Evolutionary conservation across 2,113 vertebrate species (phyloP), one percentile per base, ranked within the genome.

Genomic region (Carettochelys insculpta): DNA sequence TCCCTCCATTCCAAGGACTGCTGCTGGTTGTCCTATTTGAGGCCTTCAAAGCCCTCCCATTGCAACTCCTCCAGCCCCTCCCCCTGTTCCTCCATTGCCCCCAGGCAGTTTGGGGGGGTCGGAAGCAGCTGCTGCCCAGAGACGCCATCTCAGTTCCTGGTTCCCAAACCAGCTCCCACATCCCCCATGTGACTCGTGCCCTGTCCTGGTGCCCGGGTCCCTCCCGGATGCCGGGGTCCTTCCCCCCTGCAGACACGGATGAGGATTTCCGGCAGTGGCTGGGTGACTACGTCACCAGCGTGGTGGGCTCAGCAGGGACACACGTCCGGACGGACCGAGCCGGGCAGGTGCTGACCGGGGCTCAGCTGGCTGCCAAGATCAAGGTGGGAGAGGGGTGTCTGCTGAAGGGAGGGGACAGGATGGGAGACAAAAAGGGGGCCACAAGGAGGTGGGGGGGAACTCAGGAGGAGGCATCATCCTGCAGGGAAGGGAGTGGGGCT

Each of bases 161-260:
- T 2, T 1, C 61, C n/a, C 17, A 20, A 38, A 68, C 9, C 0
- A 10, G 19, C 17, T 3, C 61, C 4, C 8, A 11, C 61, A 38
- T 65, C 17, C 34, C 8, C 61, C 34, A 65, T 38, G n/a, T 68
- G 9, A 68, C 16, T 11, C 22, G 61, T 68, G 8, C 38, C 34
- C 34, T 65, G 11, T 3, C 17, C 17, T 20, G 8, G 48, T 6
- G 5, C 6, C 68, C 13, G 19, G 68, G 20, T 13, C 68, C 38
- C 11, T 71, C 68, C n/a, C 3, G 38, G 38, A 41, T 17, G 4
- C 68, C 38, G 41, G 22, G 38, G 68, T 43, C 41, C n/a, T 73
- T 48, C 48, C 6, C 4, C 24, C 24, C 41, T 25, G 68, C 68
- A 73, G 68, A 73, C 41, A 13, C 27, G 22, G 38, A 73, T 1